Base-by-base conservation (phyloP, 2,797 vertebrate genomes). In the Enteromius argenteus region DNA sequence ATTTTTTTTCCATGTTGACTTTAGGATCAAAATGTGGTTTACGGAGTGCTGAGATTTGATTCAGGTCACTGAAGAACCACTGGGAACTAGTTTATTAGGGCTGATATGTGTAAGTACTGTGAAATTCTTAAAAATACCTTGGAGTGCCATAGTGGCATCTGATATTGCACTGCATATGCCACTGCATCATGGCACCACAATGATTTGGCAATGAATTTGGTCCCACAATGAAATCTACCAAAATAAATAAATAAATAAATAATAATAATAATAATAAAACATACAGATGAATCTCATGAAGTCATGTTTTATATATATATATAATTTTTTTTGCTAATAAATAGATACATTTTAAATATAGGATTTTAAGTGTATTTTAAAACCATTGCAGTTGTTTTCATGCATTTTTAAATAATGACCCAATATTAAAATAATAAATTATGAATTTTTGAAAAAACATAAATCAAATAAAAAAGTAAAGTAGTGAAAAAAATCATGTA, bases 21-120 rank as follows among this genome's bases (percentile, higher is more conserved):
- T 44, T 60, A 62, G 58, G 46, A 56, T 53, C 53, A 32, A 60
- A 81, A 72, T 72, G 3, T 60, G 51, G 42, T 79, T 35, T 11
- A 37, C 5, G 30, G 3, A 53, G 17, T 80, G 35, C 5, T 1
- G 5, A 60, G 21, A 56, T 21, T 68, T 17, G 14, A 27, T 21
- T 7, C 5, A 56, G 19, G 21, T 14, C 49, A 44, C 9, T 46
- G 66, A 77, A n/a, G 49, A 15, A 69, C 66, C 30, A 66, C 81
- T 39, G 58, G 39, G 72, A 75, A 83, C n/a, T n/a, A 17, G 30
- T 39, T 46, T 13, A 9, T 32, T 49, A 11, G 7, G 44, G 27
- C 44, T 37, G 66, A 74, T 27, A 1, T 19, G 32, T 44, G 1
- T 32, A 32, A n/a, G 19, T 37, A 80, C 62, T 46, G 17, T 10